Conservation (phyloP, 2,797 vertebrate species). For the Mormyrops attenuatus region DNA sequence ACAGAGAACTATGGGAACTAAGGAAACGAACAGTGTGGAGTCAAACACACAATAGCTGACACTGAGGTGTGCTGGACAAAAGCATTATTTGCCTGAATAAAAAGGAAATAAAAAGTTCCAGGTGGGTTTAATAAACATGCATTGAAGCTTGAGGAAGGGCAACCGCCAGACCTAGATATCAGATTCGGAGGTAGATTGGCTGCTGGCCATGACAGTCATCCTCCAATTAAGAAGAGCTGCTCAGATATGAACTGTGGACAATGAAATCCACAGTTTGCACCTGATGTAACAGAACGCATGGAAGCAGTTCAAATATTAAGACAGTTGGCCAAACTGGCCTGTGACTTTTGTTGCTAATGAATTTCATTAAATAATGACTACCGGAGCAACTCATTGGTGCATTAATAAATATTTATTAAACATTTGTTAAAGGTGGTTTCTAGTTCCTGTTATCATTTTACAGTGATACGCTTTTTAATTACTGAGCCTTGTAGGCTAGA, state of each 20-base stretch:
- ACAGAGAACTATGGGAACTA: not conserved
- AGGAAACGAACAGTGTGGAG: not conserved
- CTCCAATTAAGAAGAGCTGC: not conserved
- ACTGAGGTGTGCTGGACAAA: not conserved
- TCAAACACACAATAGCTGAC: not conserved
- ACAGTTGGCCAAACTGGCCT: not conserved
- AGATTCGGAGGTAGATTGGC: not conserved
- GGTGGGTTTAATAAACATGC: not conserved
- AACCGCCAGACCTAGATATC: not conserved
- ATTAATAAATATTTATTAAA: not conserved
- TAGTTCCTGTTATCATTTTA: not conserved
- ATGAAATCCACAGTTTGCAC: not conserved
- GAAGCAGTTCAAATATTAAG: not conserved
- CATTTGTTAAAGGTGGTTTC: not conserved
- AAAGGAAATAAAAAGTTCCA: not conserved
- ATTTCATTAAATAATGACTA: not conserved
- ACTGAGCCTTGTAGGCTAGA: not conserved
- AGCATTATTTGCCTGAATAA: not conserved
- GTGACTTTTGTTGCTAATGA: not conserved
- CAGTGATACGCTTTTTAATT: slow-evolving; percentile 2
- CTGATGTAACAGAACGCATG: not conserved
- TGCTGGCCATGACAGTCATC: not conserved
- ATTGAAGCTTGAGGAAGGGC: not conserved
- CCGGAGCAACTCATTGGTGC: not conserved
- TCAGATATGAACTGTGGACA: not conserved